Percentiles rank a stretch among this genome's conserved stretches.
Conservation (phyloP, 2,888 invertebrate species). For the Nomada fucata region DNA sequence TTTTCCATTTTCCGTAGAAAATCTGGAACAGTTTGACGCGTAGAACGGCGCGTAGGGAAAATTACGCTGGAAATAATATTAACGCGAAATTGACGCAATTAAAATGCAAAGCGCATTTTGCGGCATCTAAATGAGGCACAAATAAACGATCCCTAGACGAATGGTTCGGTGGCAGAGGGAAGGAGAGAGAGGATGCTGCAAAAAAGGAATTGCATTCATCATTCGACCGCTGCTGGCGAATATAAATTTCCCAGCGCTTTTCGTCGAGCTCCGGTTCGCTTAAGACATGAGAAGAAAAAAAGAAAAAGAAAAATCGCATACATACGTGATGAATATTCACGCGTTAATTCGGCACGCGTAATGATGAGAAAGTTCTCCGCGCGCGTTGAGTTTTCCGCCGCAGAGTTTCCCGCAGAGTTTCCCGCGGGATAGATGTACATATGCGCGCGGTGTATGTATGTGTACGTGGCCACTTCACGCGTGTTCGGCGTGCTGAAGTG, state of each 20-base stretch:
- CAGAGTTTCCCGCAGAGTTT: background rate
- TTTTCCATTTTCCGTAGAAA: background rate
- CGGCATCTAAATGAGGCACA: slow-evolving; percentile 39
- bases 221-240: slow-evolving; percentile 28
- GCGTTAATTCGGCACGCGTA: slow-evolving; percentile 39
- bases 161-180: background rate
- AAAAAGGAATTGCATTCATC: slow-evolving; percentile 32
- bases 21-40: background rate
- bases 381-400: background rate
- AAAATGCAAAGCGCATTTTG: slow-evolving; percentile 44
- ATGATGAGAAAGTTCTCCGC: slow-evolving; percentile 39
- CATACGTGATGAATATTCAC: slow-evolving; percentile 43
- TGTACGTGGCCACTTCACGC: slow-evolving; percentile 18
- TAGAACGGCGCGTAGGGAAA: background rate
- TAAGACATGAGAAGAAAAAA: slow-evolving; percentile 15
- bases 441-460: background rate
- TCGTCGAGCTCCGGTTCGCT: slow-evolving; percentile 2
- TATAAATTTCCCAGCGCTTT: slow-evolving; percentile 31
- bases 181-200: background rate
- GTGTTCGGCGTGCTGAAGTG: slow-evolving; percentile 11
- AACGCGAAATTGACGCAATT: slow-evolving; percentile 38
- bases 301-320: background rate
- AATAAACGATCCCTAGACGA: slow-evolving; percentile 32
- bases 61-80: slow-evolving; percentile 28
- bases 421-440: background rate